phyloP scores from a whole-genome alignment of 2,888 invertebrate species.

The Drosophila histrio region DNA sequence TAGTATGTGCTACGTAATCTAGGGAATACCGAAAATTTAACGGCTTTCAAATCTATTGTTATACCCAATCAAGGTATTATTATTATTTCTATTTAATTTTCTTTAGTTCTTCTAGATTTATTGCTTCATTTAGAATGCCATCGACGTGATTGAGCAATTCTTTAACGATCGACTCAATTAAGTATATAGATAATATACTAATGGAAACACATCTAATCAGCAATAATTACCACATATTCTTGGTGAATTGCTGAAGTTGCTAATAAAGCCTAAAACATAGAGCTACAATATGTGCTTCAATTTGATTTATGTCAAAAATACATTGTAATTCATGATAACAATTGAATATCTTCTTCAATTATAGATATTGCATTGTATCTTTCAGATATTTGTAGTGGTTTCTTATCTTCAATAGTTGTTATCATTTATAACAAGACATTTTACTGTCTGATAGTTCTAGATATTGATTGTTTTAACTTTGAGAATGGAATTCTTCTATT shows the following conservation, averaged over 20 bases:
- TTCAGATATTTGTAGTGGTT: not conserved
- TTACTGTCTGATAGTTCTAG: not conserved
- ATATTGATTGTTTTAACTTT: not conserved
- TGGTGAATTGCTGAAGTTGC: slow-evolving; percentile 11
- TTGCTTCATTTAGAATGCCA: slow-evolving; percentile 9
- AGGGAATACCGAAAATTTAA: slow-evolving; percentile 4
- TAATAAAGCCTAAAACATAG: slow-evolving; percentile 1
- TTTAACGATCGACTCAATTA: slow-evolving; percentile 13
- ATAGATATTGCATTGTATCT: not conserved
- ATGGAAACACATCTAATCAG: slow-evolving; percentile 28
- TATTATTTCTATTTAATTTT: not conserved
- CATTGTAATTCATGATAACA: not conserved
- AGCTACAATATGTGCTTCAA: not conserved
- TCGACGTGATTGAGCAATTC: slow-evolving; percentile 8
- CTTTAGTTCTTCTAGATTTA: slow-evolving; percentile 4
- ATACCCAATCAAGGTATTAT: slow-evolving; percentile 10
- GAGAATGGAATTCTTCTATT: not conserved
- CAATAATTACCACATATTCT: slow-evolving; percentile 19
- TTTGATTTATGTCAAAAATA: not conserved
- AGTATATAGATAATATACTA: not conserved
- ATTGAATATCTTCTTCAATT: not conserved
- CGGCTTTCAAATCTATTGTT: slow-evolving; percentile 4
- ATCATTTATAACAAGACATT: not conserved
- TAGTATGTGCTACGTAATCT: no score
- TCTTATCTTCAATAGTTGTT: not conserved